Evolutionary conservation across 2,797 vertebrate species (phyloP).

Genomic region (Propithecus deckenii): DNA sequence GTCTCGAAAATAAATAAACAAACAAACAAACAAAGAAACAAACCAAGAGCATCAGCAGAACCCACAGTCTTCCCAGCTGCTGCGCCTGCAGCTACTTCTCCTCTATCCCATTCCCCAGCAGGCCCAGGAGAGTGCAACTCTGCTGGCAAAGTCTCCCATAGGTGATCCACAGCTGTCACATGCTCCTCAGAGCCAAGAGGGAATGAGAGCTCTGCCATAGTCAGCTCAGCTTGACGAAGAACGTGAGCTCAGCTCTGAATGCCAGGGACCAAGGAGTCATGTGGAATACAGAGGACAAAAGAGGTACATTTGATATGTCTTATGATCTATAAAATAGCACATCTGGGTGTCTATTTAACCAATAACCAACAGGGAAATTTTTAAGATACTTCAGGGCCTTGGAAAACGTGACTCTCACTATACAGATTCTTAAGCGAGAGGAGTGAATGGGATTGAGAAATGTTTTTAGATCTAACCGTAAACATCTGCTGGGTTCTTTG

Average conservation of each 20-base stretch:
- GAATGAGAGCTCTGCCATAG: background rate
- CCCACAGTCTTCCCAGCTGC: constrained; percentile 47
- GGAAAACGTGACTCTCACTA: constrained; percentile 75
- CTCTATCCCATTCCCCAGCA: background rate
- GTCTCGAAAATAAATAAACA: too few species aligned
- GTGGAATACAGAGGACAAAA: constrained; percentile 31
- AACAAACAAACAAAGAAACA: too few species aligned
- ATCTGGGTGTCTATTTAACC: constrained; percentile 71
- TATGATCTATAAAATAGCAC: constrained; percentile 68
- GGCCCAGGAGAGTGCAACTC: constrained; percentile 50
- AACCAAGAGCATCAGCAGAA: constrained; percentile 50
- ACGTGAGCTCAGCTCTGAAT: background rate
- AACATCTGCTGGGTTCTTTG: constrained; percentile 75
- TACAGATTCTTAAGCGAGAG: constrained; percentile 73
- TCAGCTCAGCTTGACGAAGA: background rate
- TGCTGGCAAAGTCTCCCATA: background rate
- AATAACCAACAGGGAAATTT: constrained; percentile 71
- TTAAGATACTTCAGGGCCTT: constrained; percentile 59
- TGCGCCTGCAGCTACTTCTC: background rate
- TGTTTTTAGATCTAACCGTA: constrained; percentile 74
- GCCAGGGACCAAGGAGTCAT: background rate
- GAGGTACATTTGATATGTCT: constrained; percentile 57
- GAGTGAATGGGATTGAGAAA: constrained; percentile 69
- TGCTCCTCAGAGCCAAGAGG: constrained; percentile 54
- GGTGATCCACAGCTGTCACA: constrained; percentile 63